phyloP scores from a whole-genome alignment of 2,888 invertebrate genomes.

The Anorthoa munda region DNA sequence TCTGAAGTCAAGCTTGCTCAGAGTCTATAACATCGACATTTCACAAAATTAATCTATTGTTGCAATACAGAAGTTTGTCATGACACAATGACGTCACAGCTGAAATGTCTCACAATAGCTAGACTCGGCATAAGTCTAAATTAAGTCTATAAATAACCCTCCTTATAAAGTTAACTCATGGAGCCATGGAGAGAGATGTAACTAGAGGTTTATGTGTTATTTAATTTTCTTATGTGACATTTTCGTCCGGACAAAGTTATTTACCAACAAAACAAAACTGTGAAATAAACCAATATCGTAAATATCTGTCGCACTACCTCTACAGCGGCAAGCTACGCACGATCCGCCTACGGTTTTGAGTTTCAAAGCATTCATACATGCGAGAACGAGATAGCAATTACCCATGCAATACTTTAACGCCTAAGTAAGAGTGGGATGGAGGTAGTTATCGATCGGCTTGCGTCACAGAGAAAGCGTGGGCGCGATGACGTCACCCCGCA shows the following conservation, averaged over 20 bases:
- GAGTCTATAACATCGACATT: constrained; percentile 7
- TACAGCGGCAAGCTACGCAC: constrained; percentile 82
- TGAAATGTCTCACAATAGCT: constrained; percentile 37
- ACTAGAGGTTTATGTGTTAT: constrained; percentile 30
- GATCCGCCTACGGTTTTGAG: constrained; percentile 87
- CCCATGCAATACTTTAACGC: constrained; percentile 22
- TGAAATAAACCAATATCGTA: constrained; percentile 79
- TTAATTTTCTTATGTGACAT: constrained; percentile 45
- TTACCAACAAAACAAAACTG: constrained; percentile 82
- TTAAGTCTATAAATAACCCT: constrained; percentile 51
- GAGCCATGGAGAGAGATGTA: constrained; percentile 10
- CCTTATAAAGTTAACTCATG: constrained; percentile 12
- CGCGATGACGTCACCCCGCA: constrained; percentile 88
- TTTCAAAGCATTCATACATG: constrained; percentile 86
- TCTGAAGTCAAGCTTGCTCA: not conserved
- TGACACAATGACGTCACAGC: constrained; percentile 60
- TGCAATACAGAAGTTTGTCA: constrained; percentile 46
- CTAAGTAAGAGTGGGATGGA: constrained; percentile 72
- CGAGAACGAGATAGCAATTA: constrained; percentile 74
- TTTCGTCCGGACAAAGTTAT: constrained; percentile 72
- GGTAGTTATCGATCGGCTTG: constrained; percentile 87
- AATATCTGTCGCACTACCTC: constrained; percentile 74
- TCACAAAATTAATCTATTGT: constrained; percentile 6
- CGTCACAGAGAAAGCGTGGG: constrained; percentile 89
- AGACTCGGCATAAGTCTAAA: constrained; percentile 30